phyloP scores from a whole-genome alignment of 1,140 invertebrate species.

The Oppia nitens region DNA sequence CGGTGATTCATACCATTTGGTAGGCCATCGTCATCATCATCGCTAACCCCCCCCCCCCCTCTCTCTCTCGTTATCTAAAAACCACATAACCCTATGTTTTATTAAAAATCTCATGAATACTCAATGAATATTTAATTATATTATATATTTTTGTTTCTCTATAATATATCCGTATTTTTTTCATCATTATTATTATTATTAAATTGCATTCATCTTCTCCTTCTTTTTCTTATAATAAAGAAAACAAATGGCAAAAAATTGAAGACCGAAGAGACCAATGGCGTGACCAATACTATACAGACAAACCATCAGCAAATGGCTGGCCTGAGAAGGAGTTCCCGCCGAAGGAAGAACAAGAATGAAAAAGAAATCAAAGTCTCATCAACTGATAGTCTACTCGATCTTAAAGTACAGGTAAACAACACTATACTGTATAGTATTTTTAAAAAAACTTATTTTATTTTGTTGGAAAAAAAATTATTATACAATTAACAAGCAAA shows the following conservation, averaged over 20 bases:
- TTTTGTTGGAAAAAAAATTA: no score
- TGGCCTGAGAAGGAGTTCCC: constrained; percentile 25
- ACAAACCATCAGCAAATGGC: not conserved
- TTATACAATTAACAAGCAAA: no score
- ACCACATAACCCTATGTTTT: no score
- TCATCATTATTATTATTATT: not conserved
- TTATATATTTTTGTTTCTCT: no score
- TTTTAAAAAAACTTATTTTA: no score
- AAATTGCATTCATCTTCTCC: not conserved
- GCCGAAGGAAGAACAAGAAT: constrained; percentile 28
- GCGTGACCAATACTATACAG: not conserved
- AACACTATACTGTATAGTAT: no score
- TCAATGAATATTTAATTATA: no score
- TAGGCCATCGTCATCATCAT: constrained; percentile 15
- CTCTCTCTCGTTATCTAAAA: not conserved
- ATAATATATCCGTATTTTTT: no score
- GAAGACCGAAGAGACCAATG: not conserved
- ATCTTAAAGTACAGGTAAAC: constrained; percentile 28
- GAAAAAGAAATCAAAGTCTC: constrained; percentile 30
- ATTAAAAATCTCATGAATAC: no score
- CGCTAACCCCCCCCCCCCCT: not conserved
- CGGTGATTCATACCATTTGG: constrained; percentile 8
- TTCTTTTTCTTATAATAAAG: not conserved
- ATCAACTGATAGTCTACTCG: constrained; percentile 28
- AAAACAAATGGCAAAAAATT: not conserved